Percentiles rank a stretch among this genome's conserved stretches.
phyloP scores from a whole-genome alignment of 1,140 invertebrate genomes.

The Episyrphus balteatus region DNA sequence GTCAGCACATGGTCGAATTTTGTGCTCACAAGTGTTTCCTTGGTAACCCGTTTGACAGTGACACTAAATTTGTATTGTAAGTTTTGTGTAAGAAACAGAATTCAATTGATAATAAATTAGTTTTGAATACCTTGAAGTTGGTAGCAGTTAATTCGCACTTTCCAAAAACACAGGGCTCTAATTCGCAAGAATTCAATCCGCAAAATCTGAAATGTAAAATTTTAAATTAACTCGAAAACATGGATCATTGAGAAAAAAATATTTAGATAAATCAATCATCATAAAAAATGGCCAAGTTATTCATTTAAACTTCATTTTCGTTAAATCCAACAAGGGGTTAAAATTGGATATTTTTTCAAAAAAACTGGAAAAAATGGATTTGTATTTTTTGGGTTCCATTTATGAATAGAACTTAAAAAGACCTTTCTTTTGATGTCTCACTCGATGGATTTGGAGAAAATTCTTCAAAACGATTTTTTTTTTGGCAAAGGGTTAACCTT shows the following conservation, averaged over 20 bases:
- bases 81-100: background rate
- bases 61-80: slow-evolving; percentile 32
- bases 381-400: no score
- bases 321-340: no score
- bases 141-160: slow-evolving; percentile 47
- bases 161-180: slow-evolving; percentile 59
- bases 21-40: slow-evolving; percentile 52
- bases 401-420: no score
- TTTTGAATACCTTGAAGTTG: slow-evolving; percentile 31
- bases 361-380: no score
- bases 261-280: background rate
- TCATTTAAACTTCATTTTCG: no score
- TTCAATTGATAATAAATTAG: background rate
- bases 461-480: no score
- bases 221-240: no score
- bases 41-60: slow-evolving; percentile 51
- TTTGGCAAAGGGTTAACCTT: no score
- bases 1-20: slow-evolving; percentile 52
- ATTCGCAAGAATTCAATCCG: slow-evolving; percentile 55
- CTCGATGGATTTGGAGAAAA: no score
- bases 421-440: no score
- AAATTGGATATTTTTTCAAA: no score
- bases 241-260: background rate
- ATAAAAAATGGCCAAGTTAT: no score
- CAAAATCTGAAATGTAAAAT: slow-evolving; percentile 42